A percentile compares a stretch with the other conserved stretches of the same genome.
These are phyloP conservation scores for Smithornis capensis DNA, from an alignment of 2,113 vertebrate species.

Conservation along the genomic window DNA sequence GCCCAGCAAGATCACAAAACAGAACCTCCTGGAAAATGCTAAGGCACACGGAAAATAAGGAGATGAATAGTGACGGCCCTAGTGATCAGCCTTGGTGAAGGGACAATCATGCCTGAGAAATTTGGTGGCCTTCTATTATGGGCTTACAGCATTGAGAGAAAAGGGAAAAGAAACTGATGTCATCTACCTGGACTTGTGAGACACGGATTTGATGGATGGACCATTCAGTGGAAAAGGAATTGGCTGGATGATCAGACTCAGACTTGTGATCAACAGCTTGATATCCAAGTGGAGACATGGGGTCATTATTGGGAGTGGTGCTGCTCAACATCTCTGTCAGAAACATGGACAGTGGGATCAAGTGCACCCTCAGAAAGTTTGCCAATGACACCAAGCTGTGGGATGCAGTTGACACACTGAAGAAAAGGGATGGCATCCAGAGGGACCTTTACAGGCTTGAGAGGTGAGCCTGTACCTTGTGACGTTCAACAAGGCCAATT, in stretches of 20 bases:
- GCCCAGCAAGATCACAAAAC: not conserved
- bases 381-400: not conserved
- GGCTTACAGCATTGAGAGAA: not conserved
- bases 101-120: not conserved
- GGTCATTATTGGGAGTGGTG: accelerated
- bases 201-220: not conserved
- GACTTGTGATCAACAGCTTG: not conserved
- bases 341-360: accelerated
- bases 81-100: too few relatives aligned
- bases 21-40: not conserved
- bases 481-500: not conserved
- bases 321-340: not conserved
- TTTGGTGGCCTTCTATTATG: not conserved
- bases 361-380: not conserved
- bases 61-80: not conserved
- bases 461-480: not conserved
- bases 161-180: not conserved
- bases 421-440: not conserved
- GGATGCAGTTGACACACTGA: accelerated
- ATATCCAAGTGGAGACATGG: not conserved
- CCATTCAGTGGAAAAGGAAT: not conserved
- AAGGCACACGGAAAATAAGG: not conserved
- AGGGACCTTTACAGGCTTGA: not conserved
- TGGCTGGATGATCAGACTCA: not conserved
- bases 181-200: not conserved